Evolutionary conservation across 2,797 vertebrate genomes (phyloP).

Genomic region (Semaprochilodus insignis): DNA sequence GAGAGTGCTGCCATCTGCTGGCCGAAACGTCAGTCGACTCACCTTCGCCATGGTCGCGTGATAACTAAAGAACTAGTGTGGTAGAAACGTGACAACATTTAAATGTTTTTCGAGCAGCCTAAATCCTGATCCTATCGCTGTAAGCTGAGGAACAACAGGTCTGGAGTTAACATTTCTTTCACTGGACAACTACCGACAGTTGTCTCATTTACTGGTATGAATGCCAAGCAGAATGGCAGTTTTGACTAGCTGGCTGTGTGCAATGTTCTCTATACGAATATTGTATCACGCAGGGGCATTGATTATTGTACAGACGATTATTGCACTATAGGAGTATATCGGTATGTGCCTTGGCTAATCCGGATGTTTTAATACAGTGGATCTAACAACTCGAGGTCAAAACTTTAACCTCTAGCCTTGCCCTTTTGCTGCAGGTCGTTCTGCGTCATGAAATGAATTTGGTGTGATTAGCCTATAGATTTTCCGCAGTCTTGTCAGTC

Average conservation of each 20-base stretch:
- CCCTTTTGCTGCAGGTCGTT: neutral
- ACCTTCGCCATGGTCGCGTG: neutral
- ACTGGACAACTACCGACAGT: neutral
- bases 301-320: neutral
- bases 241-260: neutral
- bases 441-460: neutral
- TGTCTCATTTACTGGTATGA: neutral
- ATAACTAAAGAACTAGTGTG: neutral
- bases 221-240: neutral
- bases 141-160: neutral
- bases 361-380: neutral
- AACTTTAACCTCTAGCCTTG: neutral
- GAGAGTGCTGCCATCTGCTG: slow-evolving; percentile 28
- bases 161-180: neutral
- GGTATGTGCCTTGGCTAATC: neutral
- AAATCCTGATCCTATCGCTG: neutral
- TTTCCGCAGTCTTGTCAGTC: neutral
- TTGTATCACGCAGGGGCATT: neutral
- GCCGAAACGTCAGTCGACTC: neutral
- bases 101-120: neutral
- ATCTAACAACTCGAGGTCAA: neutral
- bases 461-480: neutral
- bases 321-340: neutral
- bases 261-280: neutral
- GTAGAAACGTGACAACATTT: neutral